A percentile compares a stretch with the other conserved stretches of the same genome.
These are phyloP conservation scores for Drosophila equinoxialis DNA, from an alignment of 1,140 invertebrate species.

Conservation along the genomic window DNA sequence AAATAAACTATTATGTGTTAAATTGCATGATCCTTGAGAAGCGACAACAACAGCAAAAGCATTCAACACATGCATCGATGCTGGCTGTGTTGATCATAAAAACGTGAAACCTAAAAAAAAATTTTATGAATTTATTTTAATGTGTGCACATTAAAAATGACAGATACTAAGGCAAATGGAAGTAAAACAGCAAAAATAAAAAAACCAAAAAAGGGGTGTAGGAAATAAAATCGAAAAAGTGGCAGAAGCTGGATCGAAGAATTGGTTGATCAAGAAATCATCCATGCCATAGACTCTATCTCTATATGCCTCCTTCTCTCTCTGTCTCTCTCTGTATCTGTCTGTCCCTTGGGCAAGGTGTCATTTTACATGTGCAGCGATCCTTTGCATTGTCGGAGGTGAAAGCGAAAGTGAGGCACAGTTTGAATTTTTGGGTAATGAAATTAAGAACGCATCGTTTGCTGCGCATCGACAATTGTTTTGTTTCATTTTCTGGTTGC, in stretches of 20 bases:
- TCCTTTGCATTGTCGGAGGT: conserved; percentile 13
- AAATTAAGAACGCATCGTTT: conserved; percentile 78
- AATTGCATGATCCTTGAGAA: conserved; percentile 54
- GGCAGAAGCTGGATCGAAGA: conserved; percentile 28
- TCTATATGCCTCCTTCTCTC: background rate
- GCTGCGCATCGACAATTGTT: conserved; percentile 75
- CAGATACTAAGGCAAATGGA: background rate
- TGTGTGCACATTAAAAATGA: conserved; percentile 20
- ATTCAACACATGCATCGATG: conserved; percentile 5
- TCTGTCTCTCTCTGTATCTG: background rate
- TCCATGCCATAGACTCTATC: conserved; percentile 18
- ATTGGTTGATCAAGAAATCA: conserved; percentile 2
- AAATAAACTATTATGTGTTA: conserved; percentile 78
- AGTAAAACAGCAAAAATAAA: too few relatives aligned
- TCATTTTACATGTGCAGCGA: conserved; percentile 64
- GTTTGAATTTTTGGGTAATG: conserved; percentile 69
- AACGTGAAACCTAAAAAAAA: conserved; percentile 27
- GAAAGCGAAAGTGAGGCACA: conserved; percentile 74
- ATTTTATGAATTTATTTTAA: conserved; percentile 49
- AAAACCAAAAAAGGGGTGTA: background rate
- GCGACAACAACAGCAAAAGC: conserved; percentile 19
- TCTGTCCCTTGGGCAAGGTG: conserved; percentile 53
- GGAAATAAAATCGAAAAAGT: conserved; percentile 28
- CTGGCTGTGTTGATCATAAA: conserved; percentile 29
- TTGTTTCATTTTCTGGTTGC: conserved; percentile 76